Evolutionary conservation across 2,888 invertebrate genomes (phyloP).

Genomic region (Sympetrum striolatum): DNA sequence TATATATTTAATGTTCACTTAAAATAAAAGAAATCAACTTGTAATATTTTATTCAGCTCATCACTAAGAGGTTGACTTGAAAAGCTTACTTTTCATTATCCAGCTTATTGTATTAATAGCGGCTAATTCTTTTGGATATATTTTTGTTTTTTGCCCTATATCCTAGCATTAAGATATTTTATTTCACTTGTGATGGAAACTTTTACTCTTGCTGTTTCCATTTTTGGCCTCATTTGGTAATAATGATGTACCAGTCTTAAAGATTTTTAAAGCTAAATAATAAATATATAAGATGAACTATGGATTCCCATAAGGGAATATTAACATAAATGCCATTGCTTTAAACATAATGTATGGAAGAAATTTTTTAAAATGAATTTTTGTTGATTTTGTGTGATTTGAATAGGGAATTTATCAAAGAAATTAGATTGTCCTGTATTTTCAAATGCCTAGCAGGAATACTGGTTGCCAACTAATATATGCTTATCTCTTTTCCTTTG

Average conservation of each 20-base stretch:
- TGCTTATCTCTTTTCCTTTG: constrained; percentile 47
- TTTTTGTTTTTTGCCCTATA: too few species aligned
- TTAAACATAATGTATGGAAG: neutral
- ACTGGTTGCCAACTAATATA: constrained; percentile 49
- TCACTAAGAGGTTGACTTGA: neutral
- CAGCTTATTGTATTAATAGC: too few species aligned
- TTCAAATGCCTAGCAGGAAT: constrained; percentile 11
- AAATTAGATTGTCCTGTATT: constrained; percentile 6
- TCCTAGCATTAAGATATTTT: constrained; percentile 1
- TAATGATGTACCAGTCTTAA: neutral
- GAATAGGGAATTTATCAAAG: neutral
- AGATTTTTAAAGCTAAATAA: neutral
- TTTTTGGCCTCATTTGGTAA: neutral
- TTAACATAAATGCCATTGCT: neutral
- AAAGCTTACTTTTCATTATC: neutral
- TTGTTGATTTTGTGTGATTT: neutral
- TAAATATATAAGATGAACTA: neutral
- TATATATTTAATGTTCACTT: too few species aligned
- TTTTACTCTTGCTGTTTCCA: neutral
- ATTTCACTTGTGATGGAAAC: neutral
- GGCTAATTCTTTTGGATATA: too few species aligned
- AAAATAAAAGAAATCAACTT: too few species aligned
- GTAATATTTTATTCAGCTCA: neutral
- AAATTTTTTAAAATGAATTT: neutral
- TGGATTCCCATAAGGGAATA: neutral